Evolutionary conservation across 2,113 vertebrate genomes (phyloP), one percentile per base, ranked within the genome.

Genomic region (Lasiurus borealis): DNA sequence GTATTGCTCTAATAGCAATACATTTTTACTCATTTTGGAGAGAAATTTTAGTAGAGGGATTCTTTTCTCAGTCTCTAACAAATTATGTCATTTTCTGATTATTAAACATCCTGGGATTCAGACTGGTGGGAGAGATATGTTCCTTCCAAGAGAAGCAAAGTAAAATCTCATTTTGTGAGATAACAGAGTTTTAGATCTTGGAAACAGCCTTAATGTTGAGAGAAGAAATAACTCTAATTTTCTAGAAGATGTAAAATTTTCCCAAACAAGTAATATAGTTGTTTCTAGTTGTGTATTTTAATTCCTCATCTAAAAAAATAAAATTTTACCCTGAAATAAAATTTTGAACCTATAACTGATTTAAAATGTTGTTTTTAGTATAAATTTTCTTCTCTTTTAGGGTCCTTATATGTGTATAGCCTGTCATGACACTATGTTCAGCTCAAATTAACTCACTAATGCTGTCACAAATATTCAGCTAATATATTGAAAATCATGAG

Each of bases 191-290:
- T 89, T 78, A n/a, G 31, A 46, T 59, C 73, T 84, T 19, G 21
- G 19, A 88, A 96, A 93, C 78, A 62, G 7, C n/a, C 29, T 77
- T 64, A 78, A 75, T 48, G 25, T 72, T 66, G n/a, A 92, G 71
- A 71, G 8, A 81, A 87, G 25, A 77, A 66, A 44, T 2, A 3
- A n/a, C 11, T 92, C 36, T 78, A 46, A n/a, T 48, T 87, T 83
- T 88, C 36, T 46, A 36, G 40, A 89, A 92, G 54, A 52, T 8
- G 66, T 15, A 36, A 72, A 77, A 3, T 92, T 90, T 85, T 92
- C 36, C 64, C 19, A 90, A 40, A 62, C 5, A 84, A 40, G 13
- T 85, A 68, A 80, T 73, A 4, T 46, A n/a, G 23, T 71, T 36
- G 18, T 52, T 64, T 81, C 66, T 59, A 91, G 25, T 14, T 92